Conservation (phyloP, 2,113 vertebrate species). For the Lota lota region DNA sequence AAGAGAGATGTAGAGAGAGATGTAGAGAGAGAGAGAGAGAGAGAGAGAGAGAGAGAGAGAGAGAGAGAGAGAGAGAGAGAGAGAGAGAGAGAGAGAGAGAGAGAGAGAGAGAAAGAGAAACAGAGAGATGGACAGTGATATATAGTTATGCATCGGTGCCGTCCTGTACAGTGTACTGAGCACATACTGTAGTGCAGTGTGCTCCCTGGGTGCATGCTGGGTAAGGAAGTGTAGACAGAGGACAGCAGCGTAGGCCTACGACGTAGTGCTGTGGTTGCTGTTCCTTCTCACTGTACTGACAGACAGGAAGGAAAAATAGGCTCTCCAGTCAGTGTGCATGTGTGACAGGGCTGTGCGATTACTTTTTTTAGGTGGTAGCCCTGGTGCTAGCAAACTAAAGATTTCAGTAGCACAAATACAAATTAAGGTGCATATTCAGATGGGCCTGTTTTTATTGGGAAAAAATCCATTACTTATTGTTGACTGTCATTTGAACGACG, state of each 20-base stretch:
- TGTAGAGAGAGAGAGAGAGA: no score
- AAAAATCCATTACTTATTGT: no score
- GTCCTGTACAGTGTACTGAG: slow-evolving; percentile 23
- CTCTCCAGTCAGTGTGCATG: background rate
- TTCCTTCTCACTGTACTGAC: background rate
- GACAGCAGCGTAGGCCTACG: slow-evolving; percentile 46
- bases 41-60: no score
- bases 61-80: no score
- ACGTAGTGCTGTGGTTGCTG: slow-evolving; percentile 21
- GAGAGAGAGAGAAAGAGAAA: background rate
- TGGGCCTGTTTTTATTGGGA: no score
- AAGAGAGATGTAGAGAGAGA: no score
- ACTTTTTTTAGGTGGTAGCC: no score
- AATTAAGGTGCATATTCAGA: no score
- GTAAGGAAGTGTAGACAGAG: slow-evolving; percentile 55
- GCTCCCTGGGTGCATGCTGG: slow-evolving; percentile 39
- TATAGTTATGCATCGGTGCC: slow-evolving; percentile 30
- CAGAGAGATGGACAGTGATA: slow-evolving; percentile 49
- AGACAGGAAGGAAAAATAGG: background rate
- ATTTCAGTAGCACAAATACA: no score
- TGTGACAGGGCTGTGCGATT: no score
- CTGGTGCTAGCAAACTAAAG: no score
- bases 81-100: slow-evolving; percentile 11
- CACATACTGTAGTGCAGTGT: slow-evolving; percentile 15
- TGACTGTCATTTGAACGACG: no score